These are phyloP conservation scores for Otus scops DNA, from an alignment of 2,797 vertebrate genomes.

Conservation along the genomic window DNA sequence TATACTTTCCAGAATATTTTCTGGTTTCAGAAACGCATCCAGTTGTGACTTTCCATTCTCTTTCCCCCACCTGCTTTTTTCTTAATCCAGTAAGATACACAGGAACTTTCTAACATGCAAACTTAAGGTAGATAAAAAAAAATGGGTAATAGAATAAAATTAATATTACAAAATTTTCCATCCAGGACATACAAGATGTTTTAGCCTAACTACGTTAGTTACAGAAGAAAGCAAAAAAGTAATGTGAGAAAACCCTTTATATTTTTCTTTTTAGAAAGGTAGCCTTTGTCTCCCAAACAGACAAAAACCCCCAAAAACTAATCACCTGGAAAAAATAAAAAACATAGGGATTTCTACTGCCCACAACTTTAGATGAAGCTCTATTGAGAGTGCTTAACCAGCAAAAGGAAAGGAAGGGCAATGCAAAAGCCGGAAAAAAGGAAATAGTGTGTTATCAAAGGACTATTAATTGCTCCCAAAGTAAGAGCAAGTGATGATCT, in stretches of 20 bases:
- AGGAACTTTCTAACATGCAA: not conserved
- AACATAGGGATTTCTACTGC: not conserved
- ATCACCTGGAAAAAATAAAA: slow-evolving; percentile 41
- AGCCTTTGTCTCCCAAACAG: not conserved
- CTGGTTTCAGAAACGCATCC: not conserved
- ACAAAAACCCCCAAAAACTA: not conserved
- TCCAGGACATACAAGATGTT: not conserved
- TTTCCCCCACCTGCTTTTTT: not conserved
- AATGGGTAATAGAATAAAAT: not conserved
- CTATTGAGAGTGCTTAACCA: slow-evolving; percentile 37
- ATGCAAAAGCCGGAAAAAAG: slow-evolving; percentile 59
- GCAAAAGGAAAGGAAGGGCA: slow-evolving; percentile 48
- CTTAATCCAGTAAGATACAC: not conserved
- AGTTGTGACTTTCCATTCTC: not conserved
- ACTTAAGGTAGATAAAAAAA: not conserved
- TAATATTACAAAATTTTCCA: not conserved
- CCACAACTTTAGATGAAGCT: not conserved
- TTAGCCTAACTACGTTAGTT: not conserved
- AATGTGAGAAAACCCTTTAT: not conserved
- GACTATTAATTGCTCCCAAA: slow-evolving; percentile 72
- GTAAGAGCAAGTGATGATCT: slow-evolving; percentile 58
- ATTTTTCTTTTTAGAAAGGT: not conserved
- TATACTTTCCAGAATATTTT: not conserved
- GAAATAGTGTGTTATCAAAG: slow-evolving; percentile 69
- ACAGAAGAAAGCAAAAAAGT: not conserved